phyloP scores from a whole-genome alignment of 2,797 vertebrate species.

The Melanotaenia boesemani region DNA sequence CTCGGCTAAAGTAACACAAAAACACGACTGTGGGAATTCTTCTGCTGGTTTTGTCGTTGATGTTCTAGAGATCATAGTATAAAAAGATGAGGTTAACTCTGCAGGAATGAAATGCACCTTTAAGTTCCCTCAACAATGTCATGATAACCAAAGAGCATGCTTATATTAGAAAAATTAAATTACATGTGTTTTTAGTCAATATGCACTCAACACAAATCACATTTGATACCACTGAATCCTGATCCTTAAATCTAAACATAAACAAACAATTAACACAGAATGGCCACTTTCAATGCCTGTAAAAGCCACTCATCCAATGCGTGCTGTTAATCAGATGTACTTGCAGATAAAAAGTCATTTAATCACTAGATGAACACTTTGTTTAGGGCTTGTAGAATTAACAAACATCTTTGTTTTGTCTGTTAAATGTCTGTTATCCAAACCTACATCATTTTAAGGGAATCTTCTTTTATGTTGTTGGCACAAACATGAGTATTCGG shows the following conservation, averaged over 20 bases:
- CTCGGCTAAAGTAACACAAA: not conserved
- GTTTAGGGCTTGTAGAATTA: slow-evolving; percentile 12
- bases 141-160: not conserved
- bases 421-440: too few species aligned
- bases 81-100: slow-evolving; percentile 9
- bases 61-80: not conserved
- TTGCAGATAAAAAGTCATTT: slow-evolving; percentile 35
- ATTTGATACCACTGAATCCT: slow-evolving; percentile 10
- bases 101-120: not conserved
- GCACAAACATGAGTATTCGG: not conserved
- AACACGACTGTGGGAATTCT: not conserved
- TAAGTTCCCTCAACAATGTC: not conserved
- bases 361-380: slow-evolving; percentile 34
- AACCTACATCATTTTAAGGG: too few species aligned
- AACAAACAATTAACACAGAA: too few species aligned
- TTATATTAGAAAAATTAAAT: slow-evolving; percentile 3
- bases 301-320: slow-evolving; percentile 19
- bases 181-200: slow-evolving; percentile 11
- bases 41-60: not conserved
- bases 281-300: too few species aligned
- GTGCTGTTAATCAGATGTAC: slow-evolving; percentile 43
- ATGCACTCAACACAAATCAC: not conserved
- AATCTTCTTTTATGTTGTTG: not conserved
- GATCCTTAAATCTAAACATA: slow-evolving; percentile 17
- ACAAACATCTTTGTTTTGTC: slow-evolving; percentile 11